Percentiles rank a stretch among this genome's conserved stretches.
Evolutionary conservation across 2,888 invertebrate genomes (phyloP).

Genomic region (Pseudoips prasinana): DNA sequence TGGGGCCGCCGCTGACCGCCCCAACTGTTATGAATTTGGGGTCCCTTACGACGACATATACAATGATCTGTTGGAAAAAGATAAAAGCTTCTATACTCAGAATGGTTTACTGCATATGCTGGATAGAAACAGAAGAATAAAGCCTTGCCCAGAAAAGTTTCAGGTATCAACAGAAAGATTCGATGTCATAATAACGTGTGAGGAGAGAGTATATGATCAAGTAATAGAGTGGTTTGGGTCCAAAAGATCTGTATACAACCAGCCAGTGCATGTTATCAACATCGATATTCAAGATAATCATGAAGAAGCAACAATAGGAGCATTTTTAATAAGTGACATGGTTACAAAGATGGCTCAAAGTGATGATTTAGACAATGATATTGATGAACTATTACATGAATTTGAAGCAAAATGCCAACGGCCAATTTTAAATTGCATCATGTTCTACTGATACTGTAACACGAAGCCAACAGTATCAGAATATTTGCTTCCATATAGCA

Average conservation of each 20-base stretch:
- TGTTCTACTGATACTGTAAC: slow-evolving; percentile 88
- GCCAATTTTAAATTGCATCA: slow-evolving; percentile 95
- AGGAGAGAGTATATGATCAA: slow-evolving; percentile 99
- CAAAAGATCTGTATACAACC: slow-evolving; percentile 89
- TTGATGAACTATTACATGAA: slow-evolving; percentile 96
- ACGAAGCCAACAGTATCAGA: slow-evolving; percentile 7
- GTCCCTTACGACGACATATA: slow-evolving; percentile 98
- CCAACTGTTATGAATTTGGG: slow-evolving; percentile 98
- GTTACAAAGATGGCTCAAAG: slow-evolving; percentile 94
- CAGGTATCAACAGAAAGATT: slow-evolving; percentile 94
- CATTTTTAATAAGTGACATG: slow-evolving; percentile 98
- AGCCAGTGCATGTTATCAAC: slow-evolving; percentile 97
- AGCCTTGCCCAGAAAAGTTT: slow-evolving; percentile 96
- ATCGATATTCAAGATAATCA: slow-evolving; percentile 99
- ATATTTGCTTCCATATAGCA: slow-evolving; percentile 16
- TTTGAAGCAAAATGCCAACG: slow-evolving; percentile 95
- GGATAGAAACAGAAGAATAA: slow-evolving; percentile 97
- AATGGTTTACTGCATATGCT: slow-evolving; percentile 99
- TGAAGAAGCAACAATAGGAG: slow-evolving; percentile 99
- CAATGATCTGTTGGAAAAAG: slow-evolving; percentile 94
- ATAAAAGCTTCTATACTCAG: slow-evolving; percentile 97
- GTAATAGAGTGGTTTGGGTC: slow-evolving; percentile 96
- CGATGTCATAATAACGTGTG: slow-evolving; percentile 97
- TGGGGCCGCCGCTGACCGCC: slow-evolving; percentile 95
- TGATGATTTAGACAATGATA: slow-evolving; percentile 97